Evolutionary conservation across 2,113 vertebrate species (phyloP).

Genomic region (Sterna hirundo): DNA sequence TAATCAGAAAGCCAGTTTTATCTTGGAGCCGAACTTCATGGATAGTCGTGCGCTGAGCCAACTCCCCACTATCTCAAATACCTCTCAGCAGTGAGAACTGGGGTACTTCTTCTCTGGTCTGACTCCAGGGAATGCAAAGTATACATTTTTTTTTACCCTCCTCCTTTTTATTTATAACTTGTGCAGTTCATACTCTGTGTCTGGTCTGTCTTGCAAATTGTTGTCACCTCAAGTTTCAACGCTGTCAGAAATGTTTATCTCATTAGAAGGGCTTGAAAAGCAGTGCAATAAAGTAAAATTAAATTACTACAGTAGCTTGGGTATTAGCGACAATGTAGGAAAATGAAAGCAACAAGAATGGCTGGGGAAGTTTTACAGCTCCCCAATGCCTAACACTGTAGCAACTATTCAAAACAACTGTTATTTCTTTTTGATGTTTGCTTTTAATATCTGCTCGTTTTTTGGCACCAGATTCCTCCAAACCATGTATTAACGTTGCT

Average conservation of each 20-base stretch:
- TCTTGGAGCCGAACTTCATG: not conserved
- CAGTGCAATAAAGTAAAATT: constrained; percentile 55
- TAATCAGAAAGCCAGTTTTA: not conserved
- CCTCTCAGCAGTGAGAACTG: not conserved
- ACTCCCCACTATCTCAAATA: not conserved
- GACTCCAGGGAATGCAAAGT: not conserved
- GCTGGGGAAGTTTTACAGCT: constrained; percentile 25
- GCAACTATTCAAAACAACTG: constrained; percentile 5
- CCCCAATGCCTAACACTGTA: not conserved
- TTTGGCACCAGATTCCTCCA: not conserved
- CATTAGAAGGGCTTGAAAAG: constrained; percentile 38
- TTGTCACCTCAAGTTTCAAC: not conserved
- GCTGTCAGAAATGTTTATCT: constrained; percentile 43
- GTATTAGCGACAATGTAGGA: constrained; percentile 30
- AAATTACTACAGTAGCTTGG: constrained; percentile 42
- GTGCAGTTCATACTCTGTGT: not conserved
- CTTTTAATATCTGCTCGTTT: not conserved
- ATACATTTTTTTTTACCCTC: rapidly evolving
- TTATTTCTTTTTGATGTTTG: not conserved
- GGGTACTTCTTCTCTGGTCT: not conserved
- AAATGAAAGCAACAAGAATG: constrained; percentile 44
- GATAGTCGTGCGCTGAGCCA: not conserved
- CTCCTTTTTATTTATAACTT: not conserved
- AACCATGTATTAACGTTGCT: not conserved
- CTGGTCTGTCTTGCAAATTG: constrained; percentile 32